Evolutionary conservation across 1,140 invertebrate species (phyloP).

Genomic region (Paracyclopina nana): DNA sequence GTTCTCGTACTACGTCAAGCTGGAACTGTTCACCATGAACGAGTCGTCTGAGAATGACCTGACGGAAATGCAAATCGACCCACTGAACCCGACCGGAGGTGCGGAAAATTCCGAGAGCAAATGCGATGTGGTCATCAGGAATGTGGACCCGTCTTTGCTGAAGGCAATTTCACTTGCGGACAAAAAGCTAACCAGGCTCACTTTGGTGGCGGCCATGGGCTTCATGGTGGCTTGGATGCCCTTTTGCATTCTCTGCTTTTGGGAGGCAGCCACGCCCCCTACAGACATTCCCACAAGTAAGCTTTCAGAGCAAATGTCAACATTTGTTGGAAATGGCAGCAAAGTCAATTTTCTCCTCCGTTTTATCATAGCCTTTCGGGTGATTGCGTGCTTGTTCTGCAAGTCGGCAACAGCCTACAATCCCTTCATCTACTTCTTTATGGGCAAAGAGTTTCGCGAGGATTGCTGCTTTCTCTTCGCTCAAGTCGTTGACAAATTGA

Average conservation of each 20-base stretch:
- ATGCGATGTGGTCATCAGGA: neutral
- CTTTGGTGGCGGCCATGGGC: conserved; percentile 18
- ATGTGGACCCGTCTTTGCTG: neutral
- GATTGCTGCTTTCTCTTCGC: conserved; percentile 16
- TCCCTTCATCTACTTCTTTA: conserved; percentile 21
- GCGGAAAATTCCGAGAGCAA: neutral
- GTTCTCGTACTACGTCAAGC: neutral
- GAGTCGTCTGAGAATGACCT: too few species aligned
- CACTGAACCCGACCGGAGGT: neutral
- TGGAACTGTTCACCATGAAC: conserved; percentile 3
- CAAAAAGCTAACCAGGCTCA: conserved; percentile 9
- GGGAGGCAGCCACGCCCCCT: conserved; percentile 15
- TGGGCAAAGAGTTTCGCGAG: conserved; percentile 20
- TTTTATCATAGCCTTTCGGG: conserved; percentile 9
- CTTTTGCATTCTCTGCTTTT: conserved; percentile 19
- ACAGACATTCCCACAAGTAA: conserved; percentile 5
- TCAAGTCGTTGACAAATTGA: too few species aligned
- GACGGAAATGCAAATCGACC: too few species aligned
- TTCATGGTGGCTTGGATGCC: conserved; percentile 20
- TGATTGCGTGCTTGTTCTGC: conserved; percentile 19
- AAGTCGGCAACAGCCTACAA: conserved; percentile 21
- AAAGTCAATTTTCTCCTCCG: neutral
- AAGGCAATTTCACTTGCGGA: neutral
- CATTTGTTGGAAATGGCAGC: neutral
- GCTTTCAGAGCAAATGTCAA: neutral